Evolutionary conservation across 2,888 invertebrate species (phyloP).

Genomic region (Aquatica leii): DNA sequence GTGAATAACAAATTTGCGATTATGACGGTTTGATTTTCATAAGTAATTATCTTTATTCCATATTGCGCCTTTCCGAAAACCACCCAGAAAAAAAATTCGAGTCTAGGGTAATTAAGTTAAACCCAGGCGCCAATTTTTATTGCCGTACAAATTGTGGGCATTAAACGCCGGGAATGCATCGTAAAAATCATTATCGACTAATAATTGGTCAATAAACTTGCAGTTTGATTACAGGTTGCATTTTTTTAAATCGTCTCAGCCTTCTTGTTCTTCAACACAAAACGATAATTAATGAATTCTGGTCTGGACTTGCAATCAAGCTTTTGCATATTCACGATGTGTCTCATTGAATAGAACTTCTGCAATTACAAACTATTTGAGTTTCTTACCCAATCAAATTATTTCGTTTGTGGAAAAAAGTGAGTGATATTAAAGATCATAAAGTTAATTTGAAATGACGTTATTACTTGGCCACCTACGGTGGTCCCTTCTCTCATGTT

Average conservation of each 20-base stretch:
- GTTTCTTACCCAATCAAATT: no score
- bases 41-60: conserved; percentile 37
- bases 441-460: no score
- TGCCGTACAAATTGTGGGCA: conserved; percentile 51
- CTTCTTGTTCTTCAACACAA: conserved; percentile 31
- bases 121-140: conserved; percentile 53
- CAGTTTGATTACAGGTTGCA: conserved; percentile 47
- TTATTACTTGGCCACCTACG: no score
- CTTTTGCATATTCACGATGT: conserved; percentile 56
- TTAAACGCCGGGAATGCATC: conserved; percentile 50
- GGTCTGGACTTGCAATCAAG: conserved; percentile 39
- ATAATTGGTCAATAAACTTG: conserved; percentile 56
- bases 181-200: conserved; percentile 56
- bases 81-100: conserved; percentile 8
- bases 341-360: conserved; percentile 58
- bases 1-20: conserved; percentile 59
- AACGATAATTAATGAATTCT: conserved; percentile 41
- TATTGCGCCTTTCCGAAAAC: conserved; percentile 5
- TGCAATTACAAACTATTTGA: conserved; percentile 36
- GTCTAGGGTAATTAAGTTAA: conserved; percentile 30
- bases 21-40: conserved; percentile 49
- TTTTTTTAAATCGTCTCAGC: conserved; percentile 8
- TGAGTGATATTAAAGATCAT: no score
- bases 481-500: no score
- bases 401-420: no score